Base-by-base conservation (phyloP, 2,797 vertebrate genomes). In the Cryptoblepharus egeriae region DNA sequence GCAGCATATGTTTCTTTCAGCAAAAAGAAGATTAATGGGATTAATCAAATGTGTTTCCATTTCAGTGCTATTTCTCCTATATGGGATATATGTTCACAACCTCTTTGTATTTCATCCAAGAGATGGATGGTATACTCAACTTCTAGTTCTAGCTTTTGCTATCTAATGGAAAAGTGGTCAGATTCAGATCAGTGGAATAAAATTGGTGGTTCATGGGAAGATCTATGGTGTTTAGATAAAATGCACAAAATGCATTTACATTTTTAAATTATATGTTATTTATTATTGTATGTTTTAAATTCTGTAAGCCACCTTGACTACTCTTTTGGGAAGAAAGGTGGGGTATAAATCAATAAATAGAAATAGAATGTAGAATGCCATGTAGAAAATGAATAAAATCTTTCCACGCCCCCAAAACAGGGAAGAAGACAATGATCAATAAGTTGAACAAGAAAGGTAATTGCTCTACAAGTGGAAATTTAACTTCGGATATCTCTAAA, bases 11-110 rank as follows among this genome's bases (percentile, higher is more conserved):
- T 74, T 83, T 83, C 67, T 78, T 58, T 10, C 49, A 73, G 16
- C 18, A 37, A 28, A 67, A 67, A 58, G n/a, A 42, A 73, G 61
- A 82, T 60, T 75, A 76, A 78, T 70, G 20, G 49, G 61, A 52
- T 73, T 55, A 78, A 67, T 82, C 75, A 35, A n/a, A 76, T 52
- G 18, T 37, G 16, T 57, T 79, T 69, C 52, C 55, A 32, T 69
- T 79, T 2, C 9, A 58, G 37, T 70, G 11, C 30, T 76, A 49
- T 37, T 69, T 82, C 37, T 15, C 30, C 39, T 70, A 6, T 5
- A 32, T 35, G 1, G 30, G n/a, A 61, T 30, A 12, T 55, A 58
- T 12, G 45, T 64, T 69, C 49, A 12, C 7, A 70, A 49, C 20
- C 15, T 28, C 58, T 60, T 37, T 42, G 61, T 9, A 26, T 28